Evolutionary conservation across 1,140 invertebrate species (phyloP), one percentile per base, ranked within the genome.

Genomic region (Drusus annulatus): DNA sequence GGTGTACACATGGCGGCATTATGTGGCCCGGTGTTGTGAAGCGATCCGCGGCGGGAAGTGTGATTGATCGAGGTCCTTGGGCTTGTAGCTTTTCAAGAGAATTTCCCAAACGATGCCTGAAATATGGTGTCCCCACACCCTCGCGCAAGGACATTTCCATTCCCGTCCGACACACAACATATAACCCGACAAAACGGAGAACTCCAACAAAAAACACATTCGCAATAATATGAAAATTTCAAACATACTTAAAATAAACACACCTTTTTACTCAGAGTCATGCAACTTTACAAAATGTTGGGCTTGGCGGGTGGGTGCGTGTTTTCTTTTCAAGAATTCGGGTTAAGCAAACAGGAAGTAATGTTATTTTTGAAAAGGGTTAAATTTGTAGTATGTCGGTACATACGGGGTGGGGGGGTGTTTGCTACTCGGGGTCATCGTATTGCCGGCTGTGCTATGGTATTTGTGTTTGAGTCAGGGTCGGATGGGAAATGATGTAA

Each of bases 41-140:
- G 13, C 21, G 74, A 36, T 60, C 28, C 21, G 52, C 50, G 17
- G 17, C 28, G 28, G 36, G 19, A 56, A 45, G 51, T 63, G 77
- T 79, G 69, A 71, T 71, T 71, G 69, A 71, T 71, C 51, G 76
- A 36, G 76, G 65, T 60, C 77, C 60, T 60, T 71, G 58, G 62
- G n/a, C 36, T 19, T 45, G 28, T 63, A 63, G 23, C 60, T 63
- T 69, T 69, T 69, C 65, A 50, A 50, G 65, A 50, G n/a, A 69
- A 45, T 69, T 69, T 69, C 21, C 28, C 65, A 45, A 69, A 50
- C 36, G 21, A 69, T 45, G 36, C 65, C 65, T 69, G 65, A 50
- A 69, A 17, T 69, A 69, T 50, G 60, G 60, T 69, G n/a, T 69
- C n/a, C 16, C 36, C n/a, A 50, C 21, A 69, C 21, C 28, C n/a